Conservation (phyloP, 2,113 vertebrate genomes). For the Thryonomys swinderianus region DNA sequence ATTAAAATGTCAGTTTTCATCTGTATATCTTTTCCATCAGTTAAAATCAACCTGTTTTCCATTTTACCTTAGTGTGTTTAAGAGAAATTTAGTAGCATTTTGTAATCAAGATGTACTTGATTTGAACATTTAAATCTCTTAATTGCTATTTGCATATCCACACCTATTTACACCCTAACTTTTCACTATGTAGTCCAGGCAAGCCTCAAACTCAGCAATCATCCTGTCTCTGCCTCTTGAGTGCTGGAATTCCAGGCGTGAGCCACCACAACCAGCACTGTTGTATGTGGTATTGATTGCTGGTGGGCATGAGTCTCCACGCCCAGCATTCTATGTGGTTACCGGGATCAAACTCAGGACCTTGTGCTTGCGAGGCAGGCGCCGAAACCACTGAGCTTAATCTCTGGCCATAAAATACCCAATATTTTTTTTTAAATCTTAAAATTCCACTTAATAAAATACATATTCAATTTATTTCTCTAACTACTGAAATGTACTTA, state of each 20-base stretch:
- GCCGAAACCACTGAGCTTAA: too few species aligned
- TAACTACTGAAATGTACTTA: background rate
- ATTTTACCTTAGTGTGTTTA: background rate
- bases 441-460: background rate
- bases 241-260: too few species aligned
- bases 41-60: background rate
- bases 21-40: background rate
- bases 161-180: background rate
- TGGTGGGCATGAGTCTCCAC: too few species aligned
- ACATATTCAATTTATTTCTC: background rate
- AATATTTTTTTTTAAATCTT: background rate
- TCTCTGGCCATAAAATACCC: background rate
- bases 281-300: too few species aligned
- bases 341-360: too few species aligned
- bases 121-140: background rate
- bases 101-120: background rate
- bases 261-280: too few species aligned
- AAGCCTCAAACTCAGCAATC: too few species aligned
- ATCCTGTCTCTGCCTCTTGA: too few species aligned
- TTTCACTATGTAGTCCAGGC: too few species aligned
- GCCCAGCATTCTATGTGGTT: too few species aligned
- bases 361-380: too few species aligned
- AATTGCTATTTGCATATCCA: background rate
- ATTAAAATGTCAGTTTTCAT: slow-evolving; percentile 36
- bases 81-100: background rate